Conservation (phyloP, 2,888 invertebrate genomes). For the Melipona bicolor region DNA sequence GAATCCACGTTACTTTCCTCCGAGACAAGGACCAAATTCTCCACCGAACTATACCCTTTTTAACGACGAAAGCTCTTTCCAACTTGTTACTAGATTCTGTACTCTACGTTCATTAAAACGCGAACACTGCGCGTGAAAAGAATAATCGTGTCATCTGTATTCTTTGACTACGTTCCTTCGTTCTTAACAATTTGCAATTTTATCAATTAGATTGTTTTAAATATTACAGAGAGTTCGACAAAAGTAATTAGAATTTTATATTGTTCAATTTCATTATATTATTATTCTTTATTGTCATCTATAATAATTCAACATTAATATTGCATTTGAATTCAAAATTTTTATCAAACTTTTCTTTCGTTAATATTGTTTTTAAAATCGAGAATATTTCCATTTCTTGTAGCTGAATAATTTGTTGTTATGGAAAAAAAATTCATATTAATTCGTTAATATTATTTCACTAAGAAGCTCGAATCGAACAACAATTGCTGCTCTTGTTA, state of each 20-base stretch:
- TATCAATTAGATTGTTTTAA: no score
- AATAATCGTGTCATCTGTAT: neutral
- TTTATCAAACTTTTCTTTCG: no score
- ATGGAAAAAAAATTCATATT: no score
- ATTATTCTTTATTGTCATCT: no score
- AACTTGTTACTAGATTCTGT: constrained; percentile 14
- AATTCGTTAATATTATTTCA: neutral
- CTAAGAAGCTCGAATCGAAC: neutral
- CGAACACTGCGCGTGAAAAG: neutral
- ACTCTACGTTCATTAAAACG: constrained; percentile 35
- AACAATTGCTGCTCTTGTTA: neutral
- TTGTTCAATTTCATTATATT: neutral
- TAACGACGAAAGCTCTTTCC: constrained; percentile 39
- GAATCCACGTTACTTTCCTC: neutral
- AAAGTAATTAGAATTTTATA: neutral
- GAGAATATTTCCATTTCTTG: no score
- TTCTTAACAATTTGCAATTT: no score
- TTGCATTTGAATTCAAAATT: no score
- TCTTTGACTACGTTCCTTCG: neutral
- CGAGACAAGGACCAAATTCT: constrained; percentile 37
- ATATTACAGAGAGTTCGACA: neutral
- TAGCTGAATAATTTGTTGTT: no score
- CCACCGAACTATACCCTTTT: constrained; percentile 13
- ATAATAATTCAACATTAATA: no score
- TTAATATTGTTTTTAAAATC: no score